These are phyloP conservation scores for Mycteria americana DNA, from an alignment of 2,797 vertebrate genomes.

Conservation along the genomic window DNA sequence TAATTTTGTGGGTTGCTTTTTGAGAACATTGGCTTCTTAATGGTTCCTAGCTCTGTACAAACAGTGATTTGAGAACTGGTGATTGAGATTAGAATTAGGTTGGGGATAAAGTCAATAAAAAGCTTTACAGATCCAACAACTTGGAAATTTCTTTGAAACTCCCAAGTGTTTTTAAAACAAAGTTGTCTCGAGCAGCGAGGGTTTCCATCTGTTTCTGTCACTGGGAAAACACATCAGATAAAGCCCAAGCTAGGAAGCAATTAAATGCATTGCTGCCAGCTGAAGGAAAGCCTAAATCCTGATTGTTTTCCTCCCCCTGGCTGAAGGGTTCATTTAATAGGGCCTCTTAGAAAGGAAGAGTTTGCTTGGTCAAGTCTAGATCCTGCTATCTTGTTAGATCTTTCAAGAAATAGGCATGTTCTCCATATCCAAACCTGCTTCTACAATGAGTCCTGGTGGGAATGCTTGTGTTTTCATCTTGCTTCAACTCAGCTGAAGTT, in stretches of 20 bases:
- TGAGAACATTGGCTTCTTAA: not conserved
- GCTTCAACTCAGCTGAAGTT: not conserved
- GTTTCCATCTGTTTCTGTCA: slow-evolving; percentile 9
- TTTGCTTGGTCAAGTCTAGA: not conserved
- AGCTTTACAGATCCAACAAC: not conserved
- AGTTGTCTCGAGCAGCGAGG: not conserved
- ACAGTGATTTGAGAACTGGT: not conserved
- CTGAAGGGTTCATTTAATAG: not conserved
- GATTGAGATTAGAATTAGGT: not conserved
- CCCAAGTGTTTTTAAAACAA: not conserved
- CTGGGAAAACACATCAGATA: not conserved
- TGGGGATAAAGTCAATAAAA: not conserved
- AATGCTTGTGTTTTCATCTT: not conserved
- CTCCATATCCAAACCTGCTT: not conserved
- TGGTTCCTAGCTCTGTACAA: not conserved
- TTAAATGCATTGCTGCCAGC: not conserved
- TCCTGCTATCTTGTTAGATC: not conserved
- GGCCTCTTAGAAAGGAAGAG: not conserved
- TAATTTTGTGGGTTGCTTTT: not conserved
- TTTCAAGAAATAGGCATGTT: not conserved
- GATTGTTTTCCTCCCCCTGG: not conserved
- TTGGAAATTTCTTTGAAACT: not conserved
- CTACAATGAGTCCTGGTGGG: not conserved
- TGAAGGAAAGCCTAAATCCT: slow-evolving; percentile 14
- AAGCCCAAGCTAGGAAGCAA: not conserved